A percentile compares a stretch with the other conserved stretches of the same genome.
These are phyloP conservation scores for Agrochola litura DNA, from an alignment of 2,888 invertebrate species.

Conservation along the genomic window DNA sequence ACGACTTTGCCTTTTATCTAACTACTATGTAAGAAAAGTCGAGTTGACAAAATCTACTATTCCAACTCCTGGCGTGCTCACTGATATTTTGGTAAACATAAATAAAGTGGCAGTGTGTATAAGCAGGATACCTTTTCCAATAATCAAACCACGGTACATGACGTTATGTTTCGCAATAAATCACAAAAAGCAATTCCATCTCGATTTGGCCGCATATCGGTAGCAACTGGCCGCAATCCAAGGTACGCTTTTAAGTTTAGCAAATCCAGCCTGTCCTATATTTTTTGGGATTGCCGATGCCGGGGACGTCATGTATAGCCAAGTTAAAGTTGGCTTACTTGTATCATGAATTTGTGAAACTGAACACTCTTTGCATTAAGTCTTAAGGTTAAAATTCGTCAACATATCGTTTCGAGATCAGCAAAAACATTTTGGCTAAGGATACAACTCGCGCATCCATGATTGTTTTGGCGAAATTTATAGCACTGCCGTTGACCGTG, in stretches of 20 bases:
- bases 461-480: slow-evolving; percentile 82
- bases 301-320: slow-evolving; percentile 66
- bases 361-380: slow-evolving; percentile 58
- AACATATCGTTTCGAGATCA: slow-evolving; percentile 60
- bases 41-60: neutral
- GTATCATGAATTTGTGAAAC: slow-evolving; percentile 59
- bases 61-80: neutral
- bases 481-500: slow-evolving; percentile 74
- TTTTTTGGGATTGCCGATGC: slow-evolving; percentile 73
- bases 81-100: neutral
- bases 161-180: slow-evolving; percentile 73
- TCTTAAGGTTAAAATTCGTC: slow-evolving; percentile 68
- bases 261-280: slow-evolving; percentile 65
- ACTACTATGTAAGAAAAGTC: neutral
- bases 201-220: slow-evolving; percentile 74
- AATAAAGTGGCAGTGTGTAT: neutral
- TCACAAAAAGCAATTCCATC: slow-evolving; percentile 76
- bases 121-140: slow-evolving; percentile 64
- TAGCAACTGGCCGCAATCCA: slow-evolving; percentile 79
- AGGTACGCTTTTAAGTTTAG: slow-evolving; percentile 77
- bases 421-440: slow-evolving; percentile 66
- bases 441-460: slow-evolving; percentile 72
- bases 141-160: slow-evolving; percentile 66
- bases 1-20: too few species aligned
- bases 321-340: slow-evolving; percentile 65